Evolutionary conservation across 2,113 vertebrate species (phyloP), one percentile per base, ranked within the genome.

Genomic region (Corynorhinus townsendii): DNA sequence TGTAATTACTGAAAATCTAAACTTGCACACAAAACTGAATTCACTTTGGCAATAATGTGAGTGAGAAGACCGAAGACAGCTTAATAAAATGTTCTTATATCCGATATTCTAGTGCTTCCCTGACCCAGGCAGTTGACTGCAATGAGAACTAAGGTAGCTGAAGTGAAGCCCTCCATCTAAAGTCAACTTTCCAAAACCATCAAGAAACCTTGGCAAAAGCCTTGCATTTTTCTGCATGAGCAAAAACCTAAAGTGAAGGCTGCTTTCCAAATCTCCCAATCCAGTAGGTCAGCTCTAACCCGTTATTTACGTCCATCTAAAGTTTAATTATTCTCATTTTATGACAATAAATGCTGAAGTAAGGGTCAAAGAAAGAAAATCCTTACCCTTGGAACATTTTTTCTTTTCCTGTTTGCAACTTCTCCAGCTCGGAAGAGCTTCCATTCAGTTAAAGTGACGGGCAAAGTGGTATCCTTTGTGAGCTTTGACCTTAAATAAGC

Each of bases 371-470:
- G 52, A 89, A 80, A 47, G 35, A 90, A 94, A 88, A 14, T 64
- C 71, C 86, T 98, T 92, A 99, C 98, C 98, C 97, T 97, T 69
- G 98, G 98, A 94, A 98, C 96, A 95, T 97, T 98, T 97, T 96
- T 98, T 52, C 93, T 97, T 84, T 97, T 98, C 93, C 93, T 98
- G 96, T 96, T 97, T 43, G 93, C 96, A 95, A 97, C 97, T 90
- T 98, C 98, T 87, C 97, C 98, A 79, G 97, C 98, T 95, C 11
- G 95, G 90, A 98, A 98, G 77, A 98, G 98, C 96, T 98, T 99
- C 98, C 98, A 98, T 47, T 99, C 98, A 0, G 97, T 98, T 96
- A 98, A 91, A 0, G 98, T 98, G 84, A 98, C 97, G 12, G 98
- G 98, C 83, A 99, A 95, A 30, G 98, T 98, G 16, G 98, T 97